These are phyloP conservation scores for Bombus turneri DNA, from an alignment of 1,140 invertebrate genomes.

Conservation along the genomic window DNA sequence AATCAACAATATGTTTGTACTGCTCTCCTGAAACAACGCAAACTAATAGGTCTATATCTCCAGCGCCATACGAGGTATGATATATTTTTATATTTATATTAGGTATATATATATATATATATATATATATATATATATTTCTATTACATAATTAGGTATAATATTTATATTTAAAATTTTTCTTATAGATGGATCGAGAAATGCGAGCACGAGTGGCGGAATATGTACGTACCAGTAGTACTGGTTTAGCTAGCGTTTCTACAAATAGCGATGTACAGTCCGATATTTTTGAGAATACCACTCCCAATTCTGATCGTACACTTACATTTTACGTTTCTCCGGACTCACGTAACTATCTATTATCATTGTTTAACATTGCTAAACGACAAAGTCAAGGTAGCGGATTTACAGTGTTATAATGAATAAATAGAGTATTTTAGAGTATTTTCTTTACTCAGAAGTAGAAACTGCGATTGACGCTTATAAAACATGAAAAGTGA, in stretches of 20 bases:
- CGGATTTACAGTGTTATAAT: conserved; percentile 78
- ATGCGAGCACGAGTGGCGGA: conserved; percentile 83
- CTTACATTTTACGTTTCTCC: conserved; percentile 81
- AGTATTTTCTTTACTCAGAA: neutral
- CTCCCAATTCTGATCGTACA: conserved; percentile 71
- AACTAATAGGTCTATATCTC: conserved; percentile 68
- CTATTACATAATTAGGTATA: neutral
- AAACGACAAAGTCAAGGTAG: conserved; percentile 80
- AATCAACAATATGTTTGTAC: conserved; percentile 77
- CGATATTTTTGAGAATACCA: conserved; percentile 67
- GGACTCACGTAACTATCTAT: conserved; percentile 81
- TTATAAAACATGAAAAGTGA: conserved; percentile 23
- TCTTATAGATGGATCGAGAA: conserved; percentile 82
- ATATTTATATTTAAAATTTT: conserved; percentile 8
- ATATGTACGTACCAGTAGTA: conserved; percentile 82
- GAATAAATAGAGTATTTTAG: neutral
- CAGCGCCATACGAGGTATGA: conserved; percentile 73
- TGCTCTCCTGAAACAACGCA: conserved; percentile 62
- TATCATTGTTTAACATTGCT: conserved; percentile 81
- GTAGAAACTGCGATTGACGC: neutral
- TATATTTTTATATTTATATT: conserved; percentile 49
- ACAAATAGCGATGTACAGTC: conserved; percentile 77
- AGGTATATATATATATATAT: neutral
- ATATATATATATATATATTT: neutral
- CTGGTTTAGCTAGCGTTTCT: conserved; percentile 78